Conservation (phyloP, 2,888 invertebrate species). For the Drosophila eohydei region DNA sequence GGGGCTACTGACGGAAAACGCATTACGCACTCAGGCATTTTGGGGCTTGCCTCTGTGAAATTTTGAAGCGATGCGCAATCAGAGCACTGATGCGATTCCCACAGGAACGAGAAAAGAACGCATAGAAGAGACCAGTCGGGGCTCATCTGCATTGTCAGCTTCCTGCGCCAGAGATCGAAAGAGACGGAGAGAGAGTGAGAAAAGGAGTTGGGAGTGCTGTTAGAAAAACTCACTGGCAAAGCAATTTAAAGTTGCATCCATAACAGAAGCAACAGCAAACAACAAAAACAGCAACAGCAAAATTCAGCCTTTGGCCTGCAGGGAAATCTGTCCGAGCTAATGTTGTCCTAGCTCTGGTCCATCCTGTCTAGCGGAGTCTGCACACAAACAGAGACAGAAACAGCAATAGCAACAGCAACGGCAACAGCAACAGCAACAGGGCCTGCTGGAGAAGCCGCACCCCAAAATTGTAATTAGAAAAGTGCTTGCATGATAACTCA, state of each 20-base stretch:
- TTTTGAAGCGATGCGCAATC: constrained; percentile 78
- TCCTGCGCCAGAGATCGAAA: constrained; percentile 10
- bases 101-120: constrained; percentile 55
- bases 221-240: constrained; percentile 74
- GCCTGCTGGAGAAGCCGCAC: constrained; percentile 3
- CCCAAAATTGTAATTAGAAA: constrained; percentile 72
- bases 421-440: background rate
- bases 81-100: constrained; percentile 76
- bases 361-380: constrained; percentile 13
- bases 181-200: background rate
- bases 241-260: constrained; percentile 81
- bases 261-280: constrained; percentile 65
- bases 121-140: constrained; percentile 28
- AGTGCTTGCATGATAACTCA: constrained; percentile 78
- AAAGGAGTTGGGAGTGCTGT: constrained; percentile 24
- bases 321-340: constrained; percentile 77
- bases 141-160: constrained; percentile 72
- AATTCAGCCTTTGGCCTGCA: constrained; percentile 58
- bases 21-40: constrained; percentile 79
- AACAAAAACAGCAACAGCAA: constrained; percentile 34
- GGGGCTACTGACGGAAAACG: constrained; percentile 63
- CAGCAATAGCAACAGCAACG: constrained; percentile 5
- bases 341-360: constrained; percentile 50
- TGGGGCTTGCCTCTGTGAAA: constrained; percentile 72
- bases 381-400: constrained; percentile 1